Percentiles rank a stretch among this genome's conserved stretches.
Evolutionary conservation across 2,113 vertebrate genomes (phyloP).

Genomic region (Hemiprocne comata): DNA sequence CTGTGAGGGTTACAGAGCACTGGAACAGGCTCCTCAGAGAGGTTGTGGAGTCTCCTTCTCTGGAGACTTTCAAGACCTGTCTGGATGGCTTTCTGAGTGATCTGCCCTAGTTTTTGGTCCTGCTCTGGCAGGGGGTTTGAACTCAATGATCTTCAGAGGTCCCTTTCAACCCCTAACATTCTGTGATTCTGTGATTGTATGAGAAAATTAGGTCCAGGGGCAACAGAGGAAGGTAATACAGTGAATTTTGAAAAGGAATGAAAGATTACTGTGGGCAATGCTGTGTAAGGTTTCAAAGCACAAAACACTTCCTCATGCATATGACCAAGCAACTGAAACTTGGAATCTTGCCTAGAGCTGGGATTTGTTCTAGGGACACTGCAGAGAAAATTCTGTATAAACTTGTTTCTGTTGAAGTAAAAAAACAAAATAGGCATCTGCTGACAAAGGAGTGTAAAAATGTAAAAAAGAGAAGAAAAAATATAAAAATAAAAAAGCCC

Average conservation of each 20-base stretch:
- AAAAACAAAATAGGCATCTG: neutral
- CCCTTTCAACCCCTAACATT: too few species aligned
- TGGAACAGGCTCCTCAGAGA: too few species aligned
- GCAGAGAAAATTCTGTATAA: neutral
- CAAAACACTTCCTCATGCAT: neutral
- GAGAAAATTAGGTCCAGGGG: neutral
- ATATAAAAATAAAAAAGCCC: neutral
- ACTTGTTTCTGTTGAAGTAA: neutral
- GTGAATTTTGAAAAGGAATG: neutral
- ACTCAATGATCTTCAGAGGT: too few species aligned
- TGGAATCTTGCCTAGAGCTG: neutral
- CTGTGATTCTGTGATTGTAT: too few species aligned
- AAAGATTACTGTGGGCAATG: neutral
- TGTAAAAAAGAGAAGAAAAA: neutral
- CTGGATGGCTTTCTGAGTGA: too few species aligned
- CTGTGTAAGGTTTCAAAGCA: neutral
- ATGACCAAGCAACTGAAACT: neutral
- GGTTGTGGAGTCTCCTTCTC: too few species aligned
- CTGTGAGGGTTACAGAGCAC: too few species aligned
- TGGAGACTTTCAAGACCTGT: too few species aligned
- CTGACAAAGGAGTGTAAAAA: neutral
- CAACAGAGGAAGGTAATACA: neutral
- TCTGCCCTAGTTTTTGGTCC: too few species aligned
- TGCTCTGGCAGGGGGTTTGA: too few species aligned
- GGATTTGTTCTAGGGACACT: neutral